phyloP scores from a whole-genome alignment of 1,140 invertebrate genomes.

The Hycleus phaleratus region DNA sequence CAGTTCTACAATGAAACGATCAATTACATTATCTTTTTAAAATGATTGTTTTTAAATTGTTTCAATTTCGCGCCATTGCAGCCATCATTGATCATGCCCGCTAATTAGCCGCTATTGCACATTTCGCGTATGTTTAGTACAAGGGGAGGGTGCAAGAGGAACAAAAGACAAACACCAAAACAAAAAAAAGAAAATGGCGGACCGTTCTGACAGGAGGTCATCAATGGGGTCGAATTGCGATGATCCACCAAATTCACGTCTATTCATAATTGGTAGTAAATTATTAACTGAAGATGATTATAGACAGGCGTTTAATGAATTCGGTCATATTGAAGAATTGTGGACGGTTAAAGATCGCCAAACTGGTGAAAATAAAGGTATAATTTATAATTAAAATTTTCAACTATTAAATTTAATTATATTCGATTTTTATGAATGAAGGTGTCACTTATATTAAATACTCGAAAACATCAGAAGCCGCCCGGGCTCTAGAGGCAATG shows the following conservation, averaged over 20 bases:
- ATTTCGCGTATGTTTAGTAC: too few species aligned
- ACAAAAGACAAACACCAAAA: too few species aligned
- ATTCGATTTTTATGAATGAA: constrained; percentile 30
- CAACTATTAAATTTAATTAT: not conserved
- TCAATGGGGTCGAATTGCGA: constrained; percentile 39
- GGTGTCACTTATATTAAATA: constrained; percentile 77
- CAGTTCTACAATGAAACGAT: too few species aligned
- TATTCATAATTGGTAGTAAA: constrained; percentile 85
- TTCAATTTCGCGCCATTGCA: too few species aligned
- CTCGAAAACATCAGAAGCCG: constrained; percentile 77
- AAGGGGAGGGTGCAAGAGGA: too few species aligned
- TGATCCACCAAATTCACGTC: constrained; percentile 72
- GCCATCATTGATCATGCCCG: too few species aligned
- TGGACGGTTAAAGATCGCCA: constrained; percentile 80
- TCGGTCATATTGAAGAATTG: constrained; percentile 79
- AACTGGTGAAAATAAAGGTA: constrained; percentile 81
- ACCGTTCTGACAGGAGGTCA: constrained; percentile 12
- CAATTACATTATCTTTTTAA: too few species aligned
- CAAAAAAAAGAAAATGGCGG: not conserved
- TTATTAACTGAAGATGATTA: constrained; percentile 73
- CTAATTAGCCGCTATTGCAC: too few species aligned
- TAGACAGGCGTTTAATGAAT: constrained; percentile 67
- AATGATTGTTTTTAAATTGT: too few species aligned
- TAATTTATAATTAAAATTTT: not conserved
- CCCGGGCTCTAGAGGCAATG: constrained; percentile 74